These are phyloP conservation scores for Hippopotamus amphibius DNA, from an alignment of 2,113 vertebrate genomes.

Conservation along the genomic window DNA sequence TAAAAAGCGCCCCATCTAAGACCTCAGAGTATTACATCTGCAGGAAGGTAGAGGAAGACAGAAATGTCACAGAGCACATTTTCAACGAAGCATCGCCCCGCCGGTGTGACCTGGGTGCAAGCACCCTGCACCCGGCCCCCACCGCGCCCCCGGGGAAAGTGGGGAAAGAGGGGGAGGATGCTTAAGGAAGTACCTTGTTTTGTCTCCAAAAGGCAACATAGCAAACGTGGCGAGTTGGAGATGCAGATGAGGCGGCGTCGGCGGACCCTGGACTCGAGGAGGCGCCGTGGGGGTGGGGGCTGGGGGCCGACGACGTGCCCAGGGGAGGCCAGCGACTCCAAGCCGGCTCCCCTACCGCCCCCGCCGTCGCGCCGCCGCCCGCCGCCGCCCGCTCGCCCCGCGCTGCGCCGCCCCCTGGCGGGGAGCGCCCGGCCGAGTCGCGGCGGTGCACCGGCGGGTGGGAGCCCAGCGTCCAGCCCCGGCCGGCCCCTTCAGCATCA, in stretches of 20 bases:
- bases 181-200: conserved; percentile 84
- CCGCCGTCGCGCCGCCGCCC: neutral
- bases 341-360: neutral
- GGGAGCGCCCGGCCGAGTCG: too few relatives aligned
- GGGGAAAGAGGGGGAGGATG: neutral
- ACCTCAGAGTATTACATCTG: neutral
- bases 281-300: too few relatives aligned
- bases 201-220: conserved; percentile 89
- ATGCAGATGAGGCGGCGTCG: neutral
- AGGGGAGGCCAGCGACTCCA: neutral
- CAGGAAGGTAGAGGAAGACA: neutral
- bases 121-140: neutral
- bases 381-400: neutral
- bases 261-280: neutral
- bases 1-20: neutral
- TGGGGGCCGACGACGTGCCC: neutral
- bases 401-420: conserved; percentile 41
- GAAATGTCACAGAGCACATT: neutral
- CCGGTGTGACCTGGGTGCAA: neutral
- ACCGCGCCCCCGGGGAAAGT: neutral
- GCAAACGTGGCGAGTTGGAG: neutral
- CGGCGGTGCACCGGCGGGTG: too few relatives aligned
- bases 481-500: too few relatives aligned
- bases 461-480: too few relatives aligned
- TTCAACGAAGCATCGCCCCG: neutral